These are phyloP conservation scores for Metaphire vulgaris DNA, from an alignment of 1,140 invertebrate genomes.

Conservation along the genomic window DNA sequence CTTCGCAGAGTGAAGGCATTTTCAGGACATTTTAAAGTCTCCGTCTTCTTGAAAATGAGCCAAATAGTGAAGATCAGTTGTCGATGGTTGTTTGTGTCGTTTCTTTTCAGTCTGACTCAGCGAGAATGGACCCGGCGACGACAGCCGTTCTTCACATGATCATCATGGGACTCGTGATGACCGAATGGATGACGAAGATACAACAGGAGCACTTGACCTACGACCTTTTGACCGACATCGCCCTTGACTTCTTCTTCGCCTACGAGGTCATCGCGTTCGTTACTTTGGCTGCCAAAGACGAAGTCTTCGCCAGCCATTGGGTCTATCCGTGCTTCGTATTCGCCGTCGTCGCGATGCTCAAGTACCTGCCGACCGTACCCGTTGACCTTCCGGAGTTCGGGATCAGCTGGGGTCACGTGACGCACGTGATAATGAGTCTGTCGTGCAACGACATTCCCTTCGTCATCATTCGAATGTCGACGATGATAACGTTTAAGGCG, in stretches of 20 bases:
- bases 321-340: slow-evolving; percentile 9
- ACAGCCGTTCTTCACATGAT: not conserved
- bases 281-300: not conserved
- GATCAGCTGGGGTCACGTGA: not conserved
- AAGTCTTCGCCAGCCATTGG: slow-evolving; percentile 5
- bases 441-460: slow-evolving; percentile 6
- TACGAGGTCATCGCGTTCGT: slow-evolving; percentile 18
- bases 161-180: slow-evolving; percentile 6
- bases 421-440: not conserved
- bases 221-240: slow-evolving; percentile 11
- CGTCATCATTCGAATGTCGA: not conserved
- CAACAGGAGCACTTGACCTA: slow-evolving; percentile 5
- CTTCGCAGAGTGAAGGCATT: no score
- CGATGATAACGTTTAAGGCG: not conserved
- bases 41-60: no score
- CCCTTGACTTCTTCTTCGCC: slow-evolving; percentile 20
- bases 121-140: not conserved
- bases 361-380: slow-evolving; percentile 2
- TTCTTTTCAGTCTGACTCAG: no score
- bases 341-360: slow-evolving; percentile 12
- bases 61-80: no score
- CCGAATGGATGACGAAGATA: slow-evolving; percentile 16
- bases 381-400: not conserved
- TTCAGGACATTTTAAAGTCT: no score
- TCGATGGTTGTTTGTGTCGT: no score